These are phyloP conservation scores for Pyrrhia umbra DNA, from an alignment of 2,888 invertebrate genomes.

Conservation along the genomic window DNA sequence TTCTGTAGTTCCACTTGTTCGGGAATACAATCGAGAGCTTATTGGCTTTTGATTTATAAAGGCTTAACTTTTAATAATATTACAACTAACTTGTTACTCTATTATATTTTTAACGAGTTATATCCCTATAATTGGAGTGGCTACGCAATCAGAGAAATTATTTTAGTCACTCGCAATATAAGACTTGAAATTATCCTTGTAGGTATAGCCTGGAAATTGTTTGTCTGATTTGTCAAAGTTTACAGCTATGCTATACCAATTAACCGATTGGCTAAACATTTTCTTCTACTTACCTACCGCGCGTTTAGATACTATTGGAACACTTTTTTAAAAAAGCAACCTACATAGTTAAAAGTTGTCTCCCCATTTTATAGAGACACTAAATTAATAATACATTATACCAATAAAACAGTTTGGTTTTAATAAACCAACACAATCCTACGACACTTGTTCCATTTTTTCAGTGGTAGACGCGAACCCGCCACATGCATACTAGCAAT, in stretches of 20 bases:
- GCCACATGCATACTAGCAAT: not conserved
- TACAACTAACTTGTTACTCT: constrained; percentile 28
- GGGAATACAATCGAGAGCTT: constrained; percentile 76
- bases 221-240: constrained; percentile 35
- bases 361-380: too few species aligned
- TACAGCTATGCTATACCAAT: not conserved
- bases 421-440: not conserved
- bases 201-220: constrained; percentile 19
- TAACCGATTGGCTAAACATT: too few species aligned
- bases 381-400: not conserved
- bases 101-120: constrained; percentile 33
- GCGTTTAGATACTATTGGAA: too few species aligned
- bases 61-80: constrained; percentile 56
- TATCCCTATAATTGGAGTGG: constrained; percentile 32
- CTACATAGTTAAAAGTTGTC: too few species aligned
- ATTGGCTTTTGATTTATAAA: constrained; percentile 79
- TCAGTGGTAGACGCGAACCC: not conserved
- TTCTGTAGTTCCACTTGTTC: constrained; percentile 74
- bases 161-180: constrained; percentile 28
- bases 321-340: too few species aligned
- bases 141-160: constrained; percentile 20
- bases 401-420: not conserved
- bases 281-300: too few species aligned
- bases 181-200: constrained; percentile 20
- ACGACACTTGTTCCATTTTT: not conserved